Evolutionary conservation across 2,113 vertebrate species (phyloP).

Genomic region (Callaeas wilsoni): DNA sequence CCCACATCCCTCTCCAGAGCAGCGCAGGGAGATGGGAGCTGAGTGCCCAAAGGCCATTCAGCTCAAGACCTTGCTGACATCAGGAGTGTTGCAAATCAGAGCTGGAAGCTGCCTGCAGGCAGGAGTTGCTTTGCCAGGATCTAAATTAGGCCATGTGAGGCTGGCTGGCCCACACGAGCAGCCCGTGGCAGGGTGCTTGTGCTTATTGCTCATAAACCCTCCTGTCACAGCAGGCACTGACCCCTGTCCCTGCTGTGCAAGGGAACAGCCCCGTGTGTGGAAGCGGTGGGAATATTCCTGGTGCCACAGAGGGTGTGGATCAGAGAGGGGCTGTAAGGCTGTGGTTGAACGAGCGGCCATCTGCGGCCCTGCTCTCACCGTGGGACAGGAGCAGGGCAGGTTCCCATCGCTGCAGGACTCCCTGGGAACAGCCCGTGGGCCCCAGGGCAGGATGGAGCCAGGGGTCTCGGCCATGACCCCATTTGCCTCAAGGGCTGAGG

Average conservation of each 20-base stretch:
- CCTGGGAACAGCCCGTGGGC: not conserved
- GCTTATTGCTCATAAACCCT: not conserved
- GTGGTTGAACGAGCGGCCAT: rapidly evolving
- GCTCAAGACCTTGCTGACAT: not conserved
- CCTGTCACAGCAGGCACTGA: not conserved
- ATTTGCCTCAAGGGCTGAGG: not conserved
- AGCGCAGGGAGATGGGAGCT: rapidly evolving
- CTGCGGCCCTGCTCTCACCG: not conserved
- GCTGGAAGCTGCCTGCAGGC: not conserved
- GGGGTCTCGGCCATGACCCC: rapidly evolving
- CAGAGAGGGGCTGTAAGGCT: rapidly evolving
- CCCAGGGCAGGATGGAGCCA: not conserved
- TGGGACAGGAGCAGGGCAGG: not conserved
- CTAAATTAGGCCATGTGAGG: not conserved
- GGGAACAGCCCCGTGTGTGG: not conserved
- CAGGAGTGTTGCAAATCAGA: not conserved
- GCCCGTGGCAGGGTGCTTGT: not conserved
- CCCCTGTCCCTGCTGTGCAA: not conserved
- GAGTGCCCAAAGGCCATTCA: not conserved
- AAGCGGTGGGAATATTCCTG: not conserved
- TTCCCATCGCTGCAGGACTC: not conserved
- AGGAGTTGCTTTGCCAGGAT: not conserved
- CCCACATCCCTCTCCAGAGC: not conserved
- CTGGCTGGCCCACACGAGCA: not conserved
- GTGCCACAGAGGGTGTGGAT: not conserved